Evolutionary conservation across 2,797 vertebrate genomes (phyloP).

Genomic region (Luscinia megarhynchos): DNA sequence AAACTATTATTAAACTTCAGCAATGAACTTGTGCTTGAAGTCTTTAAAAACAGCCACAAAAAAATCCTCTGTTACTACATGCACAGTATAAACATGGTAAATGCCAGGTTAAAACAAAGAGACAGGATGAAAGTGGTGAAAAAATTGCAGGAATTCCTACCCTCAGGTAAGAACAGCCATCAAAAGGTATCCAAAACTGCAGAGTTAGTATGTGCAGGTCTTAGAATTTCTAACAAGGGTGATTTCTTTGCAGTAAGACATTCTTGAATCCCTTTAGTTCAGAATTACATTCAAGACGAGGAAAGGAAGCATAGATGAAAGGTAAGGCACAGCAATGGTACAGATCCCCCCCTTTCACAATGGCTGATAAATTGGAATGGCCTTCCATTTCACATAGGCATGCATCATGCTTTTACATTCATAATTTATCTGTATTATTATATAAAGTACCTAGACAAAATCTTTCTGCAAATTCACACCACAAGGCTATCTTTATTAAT

Average conservation of each 20-base stretch:
- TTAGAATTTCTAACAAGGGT: not conserved
- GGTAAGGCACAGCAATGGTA: not conserved
- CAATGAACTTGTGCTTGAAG: not conserved
- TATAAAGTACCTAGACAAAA: not conserved
- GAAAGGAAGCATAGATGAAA: not conserved
- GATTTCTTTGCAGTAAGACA: not conserved
- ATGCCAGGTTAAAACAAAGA: not conserved
- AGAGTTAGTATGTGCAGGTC: not conserved
- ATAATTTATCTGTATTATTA: not conserved
- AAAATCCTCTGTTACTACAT: not conserved
- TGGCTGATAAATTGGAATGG: not conserved
- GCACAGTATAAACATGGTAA: not conserved
- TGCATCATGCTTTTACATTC: not conserved
- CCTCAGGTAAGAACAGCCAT: not conserved
- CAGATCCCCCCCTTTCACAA: not conserved
- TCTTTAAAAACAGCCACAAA: not conserved
- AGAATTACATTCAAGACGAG: not conserved
- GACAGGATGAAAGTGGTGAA: not conserved
- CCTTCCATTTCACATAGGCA: not conserved
- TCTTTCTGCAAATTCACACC: not conserved
- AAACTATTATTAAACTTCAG: not conserved
- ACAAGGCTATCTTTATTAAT: not conserved
- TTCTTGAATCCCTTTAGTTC: not conserved
- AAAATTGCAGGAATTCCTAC: not conserved
- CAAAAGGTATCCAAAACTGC: not conserved